Evolutionary conservation across 2,113 vertebrate genomes (phyloP), one percentile per base, ranked within the genome.

Genomic region (Clarias batrachus): DNA sequence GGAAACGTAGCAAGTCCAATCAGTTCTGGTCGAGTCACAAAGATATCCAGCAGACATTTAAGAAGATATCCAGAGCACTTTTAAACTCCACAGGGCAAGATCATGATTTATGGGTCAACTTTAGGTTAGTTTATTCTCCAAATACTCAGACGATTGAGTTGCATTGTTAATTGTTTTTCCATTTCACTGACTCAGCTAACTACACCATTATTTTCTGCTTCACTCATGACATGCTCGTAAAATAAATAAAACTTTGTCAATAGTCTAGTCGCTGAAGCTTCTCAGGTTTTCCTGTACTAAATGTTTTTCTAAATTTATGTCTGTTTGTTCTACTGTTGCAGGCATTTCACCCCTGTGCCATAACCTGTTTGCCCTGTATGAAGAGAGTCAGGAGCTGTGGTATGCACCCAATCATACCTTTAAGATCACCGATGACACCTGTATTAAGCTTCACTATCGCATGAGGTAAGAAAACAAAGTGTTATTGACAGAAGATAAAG

Each of bases 321-420:
- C n/a, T 3, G 0, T 41, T 12, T 37, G 19, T 81, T 9, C 62
- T 62, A 81, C 88, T 88, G 81, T 86, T 77, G 23, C 92, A 99
- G 98, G 89, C 30, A 96, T 99, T 88, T 98, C 97, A 90, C 98
- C 98, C 79, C 92, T 99, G 89, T 99, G 97, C 91, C 96, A 97
- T 90, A 99, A 98, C 89, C 95, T 99, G 21, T 99, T 98, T 89
- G 95, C 96, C 0, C 93, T 99, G 23, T 99, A 97, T 2, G 93
- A 97, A 13, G 97, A 99, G 90, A 92, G 73, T 62, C 94, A 88
- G 57, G 91, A 83, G 33, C 93, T 96, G 17, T 99, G 98, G 98
- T 97, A 96, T 57, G 95, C 98, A 0, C 98, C 98, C 2, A 99
- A 97, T 93, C 94, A 93, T 60, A 87, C 94, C 86, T 97, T 99